phyloP scores from a whole-genome alignment of 2,113 vertebrate genomes.

The Misgurnus mizolepis region DNA sequence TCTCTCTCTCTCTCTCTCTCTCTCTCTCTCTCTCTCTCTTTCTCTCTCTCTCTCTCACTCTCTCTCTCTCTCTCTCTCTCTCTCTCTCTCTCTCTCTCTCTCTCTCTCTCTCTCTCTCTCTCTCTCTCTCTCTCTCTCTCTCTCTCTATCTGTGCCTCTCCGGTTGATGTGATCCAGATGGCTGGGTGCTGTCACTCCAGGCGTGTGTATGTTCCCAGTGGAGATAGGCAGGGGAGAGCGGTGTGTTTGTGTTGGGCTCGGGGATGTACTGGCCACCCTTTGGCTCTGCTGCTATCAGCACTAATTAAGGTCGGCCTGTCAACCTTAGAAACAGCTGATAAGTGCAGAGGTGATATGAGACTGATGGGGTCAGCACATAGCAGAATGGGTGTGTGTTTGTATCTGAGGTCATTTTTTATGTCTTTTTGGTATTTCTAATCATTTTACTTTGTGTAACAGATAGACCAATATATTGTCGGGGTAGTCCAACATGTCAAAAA shows the following conservation, averaged over 20 bases:
- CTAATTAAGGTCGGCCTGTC: constrained; percentile 54
- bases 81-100: too few relatives aligned
- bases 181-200: constrained; percentile 31
- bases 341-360: constrained; percentile 37
- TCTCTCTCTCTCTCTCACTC: constrained; percentile 18
- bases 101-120: background rate
- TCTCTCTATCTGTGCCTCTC: background rate
- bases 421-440: background rate
- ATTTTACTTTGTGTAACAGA: background rate
- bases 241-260: constrained; percentile 41
- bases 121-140: constrained; percentile 17
- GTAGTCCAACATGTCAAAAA: background rate
- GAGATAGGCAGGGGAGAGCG: constrained; percentile 28
- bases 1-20: too few relatives aligned
- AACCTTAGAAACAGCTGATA: constrained; percentile 51
- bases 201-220: constrained; percentile 29
- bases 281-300: constrained; percentile 46
- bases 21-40: background rate
- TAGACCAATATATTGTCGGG: background rate
- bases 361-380: background rate
- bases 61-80: background rate
- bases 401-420: background rate
- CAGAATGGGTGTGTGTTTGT: background rate
- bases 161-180: constrained; percentile 38
- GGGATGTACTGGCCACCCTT: constrained; percentile 42